phyloP scores from a whole-genome alignment of 2,888 invertebrate species.

The Cheilosia vernalis region DNA sequence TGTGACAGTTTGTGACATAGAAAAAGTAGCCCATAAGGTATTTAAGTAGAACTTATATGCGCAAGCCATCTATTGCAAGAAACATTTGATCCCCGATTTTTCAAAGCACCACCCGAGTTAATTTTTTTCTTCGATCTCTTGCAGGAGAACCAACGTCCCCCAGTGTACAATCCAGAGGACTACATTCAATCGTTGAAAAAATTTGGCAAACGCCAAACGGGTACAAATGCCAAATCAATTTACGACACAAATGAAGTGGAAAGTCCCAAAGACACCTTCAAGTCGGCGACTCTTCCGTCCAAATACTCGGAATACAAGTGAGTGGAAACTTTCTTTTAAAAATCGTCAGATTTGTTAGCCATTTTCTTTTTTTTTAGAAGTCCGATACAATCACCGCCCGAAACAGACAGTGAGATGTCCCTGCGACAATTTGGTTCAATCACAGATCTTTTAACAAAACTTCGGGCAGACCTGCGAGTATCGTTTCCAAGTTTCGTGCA shows the following conservation, averaged over 20 bases:
- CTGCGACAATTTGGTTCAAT: slow-evolving; percentile 93
- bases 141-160: slow-evolving; percentile 92
- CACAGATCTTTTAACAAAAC: slow-evolving; percentile 93
- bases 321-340: slow-evolving; percentile 28
- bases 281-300: slow-evolving; percentile 81
- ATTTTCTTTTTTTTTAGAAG: slow-evolving; percentile 83
- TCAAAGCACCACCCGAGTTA: neutral
- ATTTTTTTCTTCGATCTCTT: slow-evolving; percentile 24
- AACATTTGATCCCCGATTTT: no score
- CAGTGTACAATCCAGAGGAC: slow-evolving; percentile 95
- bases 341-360: neutral
- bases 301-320: slow-evolving; percentile 83
- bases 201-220: slow-evolving; percentile 86
- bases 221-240: slow-evolving; percentile 80
- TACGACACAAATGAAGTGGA: slow-evolving; percentile 80
- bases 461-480: slow-evolving; percentile 92
- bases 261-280: slow-evolving; percentile 79
- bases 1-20: no score
- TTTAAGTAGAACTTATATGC: no score
- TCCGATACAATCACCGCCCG: slow-evolving; percentile 87
- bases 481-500: slow-evolving; percentile 97
- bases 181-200: slow-evolving; percentile 91
- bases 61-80: no score
- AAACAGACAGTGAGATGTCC: slow-evolving; percentile 91
- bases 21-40: no score